These are phyloP conservation scores for Pseudochirops cupreus DNA, from an alignment of 2,797 vertebrate genomes.

Conservation along the genomic window DNA sequence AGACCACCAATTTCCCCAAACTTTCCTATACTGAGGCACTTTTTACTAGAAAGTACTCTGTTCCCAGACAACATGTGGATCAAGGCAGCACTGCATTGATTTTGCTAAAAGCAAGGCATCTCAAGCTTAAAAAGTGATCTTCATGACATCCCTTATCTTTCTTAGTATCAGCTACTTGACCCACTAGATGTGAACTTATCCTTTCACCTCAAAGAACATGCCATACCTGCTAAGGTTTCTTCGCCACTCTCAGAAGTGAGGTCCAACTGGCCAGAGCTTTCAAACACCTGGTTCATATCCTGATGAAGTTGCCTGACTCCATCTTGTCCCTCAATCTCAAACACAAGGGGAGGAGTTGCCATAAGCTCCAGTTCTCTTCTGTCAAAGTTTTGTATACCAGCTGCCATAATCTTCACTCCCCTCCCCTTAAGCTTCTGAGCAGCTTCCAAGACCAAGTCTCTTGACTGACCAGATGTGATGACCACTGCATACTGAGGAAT, in stretches of 20 bases:
- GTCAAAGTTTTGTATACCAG: conserved; percentile 81
- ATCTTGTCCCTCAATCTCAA: conserved; percentile 60
- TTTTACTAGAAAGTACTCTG: not conserved
- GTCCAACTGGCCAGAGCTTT: conserved; percentile 42
- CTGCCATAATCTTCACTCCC: conserved; percentile 84
- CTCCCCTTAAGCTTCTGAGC: conserved; percentile 81
- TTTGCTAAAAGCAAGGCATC: not conserved
- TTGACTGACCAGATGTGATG: conserved; percentile 85
- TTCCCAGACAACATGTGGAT: not conserved
- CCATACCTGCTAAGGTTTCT: conserved; percentile 68
- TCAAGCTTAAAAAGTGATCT: not conserved
- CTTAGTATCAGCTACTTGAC: not conserved
- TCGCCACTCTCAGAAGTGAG: not conserved
- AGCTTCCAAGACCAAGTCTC: conserved; percentile 76
- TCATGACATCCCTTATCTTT: not conserved
- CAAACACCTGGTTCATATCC: conserved; percentile 77
- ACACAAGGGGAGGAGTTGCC: conserved; percentile 70
- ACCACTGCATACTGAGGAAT: conserved; percentile 86
- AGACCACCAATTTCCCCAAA: conserved; percentile 14
- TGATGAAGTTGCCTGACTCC: conserved; percentile 9
- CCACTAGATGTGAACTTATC: not conserved
- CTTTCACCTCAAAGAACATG: not conserved
- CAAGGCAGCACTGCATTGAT: not conserved
- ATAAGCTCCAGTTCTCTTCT: conserved; percentile 75
- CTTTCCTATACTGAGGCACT: not conserved